Conservation (phyloP, 2,797 vertebrate species). For the Zenarchopterus dispar region DNA sequence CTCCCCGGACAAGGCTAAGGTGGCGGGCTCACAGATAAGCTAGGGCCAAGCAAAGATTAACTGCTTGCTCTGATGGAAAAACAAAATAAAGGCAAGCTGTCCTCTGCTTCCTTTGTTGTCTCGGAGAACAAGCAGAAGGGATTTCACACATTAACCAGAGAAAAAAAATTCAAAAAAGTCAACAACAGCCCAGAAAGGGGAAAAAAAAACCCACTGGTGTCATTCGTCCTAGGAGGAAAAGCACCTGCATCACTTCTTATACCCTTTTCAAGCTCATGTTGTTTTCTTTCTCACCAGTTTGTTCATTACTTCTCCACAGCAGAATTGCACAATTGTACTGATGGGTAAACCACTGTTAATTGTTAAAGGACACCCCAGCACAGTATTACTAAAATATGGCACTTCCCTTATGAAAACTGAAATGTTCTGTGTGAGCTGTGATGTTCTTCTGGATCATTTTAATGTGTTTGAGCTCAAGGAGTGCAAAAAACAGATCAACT, state of each 20-base stretch:
- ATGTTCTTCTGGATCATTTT: conserved; percentile 24
- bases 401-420: conserved; percentile 28
- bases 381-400: conserved; percentile 14
- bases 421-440: conserved; percentile 13
- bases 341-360: conserved; percentile 29
- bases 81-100: conserved; percentile 64
- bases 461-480: conserved; percentile 27
- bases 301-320: conserved; percentile 27
- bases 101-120: conserved; percentile 65
- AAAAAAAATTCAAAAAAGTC: conserved; percentile 56
- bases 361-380: conserved; percentile 1
- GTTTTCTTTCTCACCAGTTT: conserved; percentile 42
- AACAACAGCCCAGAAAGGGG: conserved; percentile 25
- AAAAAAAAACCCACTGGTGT: conserved; percentile 29
- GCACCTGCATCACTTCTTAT: conserved; percentile 40
- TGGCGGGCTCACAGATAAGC: conserved; percentile 78
- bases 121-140: conserved; percentile 47
- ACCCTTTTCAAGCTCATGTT: conserved; percentile 28
- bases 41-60: conserved; percentile 76
- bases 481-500: conserved; percentile 10
- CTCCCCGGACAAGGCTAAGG: conserved; percentile 65
- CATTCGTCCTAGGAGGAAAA: conserved; percentile 44
- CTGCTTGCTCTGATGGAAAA: conserved; percentile 70
- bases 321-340: conserved; percentile 20
- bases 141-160: conserved; percentile 61